Percentiles rank a stretch among this genome's conserved stretches.
Conservation (phyloP, 2,113 vertebrate species). For the Ptychochromis oligacanthus region DNA sequence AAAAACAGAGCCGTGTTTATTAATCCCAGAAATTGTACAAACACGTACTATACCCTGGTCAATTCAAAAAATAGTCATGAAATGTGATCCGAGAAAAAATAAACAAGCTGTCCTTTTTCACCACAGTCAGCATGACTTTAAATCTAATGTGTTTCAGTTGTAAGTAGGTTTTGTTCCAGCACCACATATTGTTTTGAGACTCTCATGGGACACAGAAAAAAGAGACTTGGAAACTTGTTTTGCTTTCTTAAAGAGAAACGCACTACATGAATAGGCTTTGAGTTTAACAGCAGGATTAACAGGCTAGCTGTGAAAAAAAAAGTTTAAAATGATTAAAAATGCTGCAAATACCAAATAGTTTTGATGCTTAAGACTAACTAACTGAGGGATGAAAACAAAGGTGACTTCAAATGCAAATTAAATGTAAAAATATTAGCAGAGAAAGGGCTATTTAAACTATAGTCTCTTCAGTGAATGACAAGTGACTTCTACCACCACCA, state of each 20-base stretch:
- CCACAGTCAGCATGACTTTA: not conserved
- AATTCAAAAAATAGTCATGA: not conserved
- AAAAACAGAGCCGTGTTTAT: not conserved
- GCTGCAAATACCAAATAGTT: not conserved
- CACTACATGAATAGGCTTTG: not conserved
- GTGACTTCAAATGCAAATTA: not conserved
- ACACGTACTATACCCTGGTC: not conserved
- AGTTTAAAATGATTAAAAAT: not conserved
- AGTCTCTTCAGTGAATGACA: not conserved
- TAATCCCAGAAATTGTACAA: not conserved
- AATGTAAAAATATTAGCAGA: not conserved
- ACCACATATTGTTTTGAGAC: not conserved
- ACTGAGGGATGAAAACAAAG: not conserved
- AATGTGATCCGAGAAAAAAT: not conserved
- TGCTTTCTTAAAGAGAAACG: rapidly evolving
- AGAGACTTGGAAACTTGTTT: not conserved
- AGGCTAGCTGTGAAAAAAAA: not conserved
- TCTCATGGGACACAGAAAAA: not conserved
- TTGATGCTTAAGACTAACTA: not conserved
- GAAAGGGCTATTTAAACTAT: not conserved
- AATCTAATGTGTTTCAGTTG: not conserved
- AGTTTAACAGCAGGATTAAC: not conserved
- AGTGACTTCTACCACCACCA: not conserved
- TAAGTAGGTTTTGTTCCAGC: not conserved
- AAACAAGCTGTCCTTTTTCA: not conserved